Conservation (phyloP, 2,113 vertebrate genomes). For the Aegithalos caudatus region DNA sequence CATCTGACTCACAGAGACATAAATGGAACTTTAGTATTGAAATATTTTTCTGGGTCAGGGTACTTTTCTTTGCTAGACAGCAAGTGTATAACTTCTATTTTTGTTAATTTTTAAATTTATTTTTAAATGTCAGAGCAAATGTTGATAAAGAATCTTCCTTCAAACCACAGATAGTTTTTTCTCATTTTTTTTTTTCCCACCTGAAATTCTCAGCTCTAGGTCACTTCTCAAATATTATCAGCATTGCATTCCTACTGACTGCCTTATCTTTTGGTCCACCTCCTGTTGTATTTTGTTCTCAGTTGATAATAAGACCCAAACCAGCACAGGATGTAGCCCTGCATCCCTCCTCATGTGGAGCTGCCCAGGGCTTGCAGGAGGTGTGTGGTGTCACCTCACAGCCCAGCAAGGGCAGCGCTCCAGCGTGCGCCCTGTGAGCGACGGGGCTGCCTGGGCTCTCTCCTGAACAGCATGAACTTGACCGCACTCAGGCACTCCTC, state of each 20-base stretch:
- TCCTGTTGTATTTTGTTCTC: neutral
- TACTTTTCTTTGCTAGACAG: neutral
- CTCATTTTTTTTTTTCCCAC: neutral
- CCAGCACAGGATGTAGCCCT: rapidly evolving
- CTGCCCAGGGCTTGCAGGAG: neutral
- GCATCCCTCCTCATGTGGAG: rapidly evolving
- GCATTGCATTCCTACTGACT: neutral
- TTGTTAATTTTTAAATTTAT: neutral
- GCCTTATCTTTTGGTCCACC: neutral
- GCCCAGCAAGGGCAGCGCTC: neutral
- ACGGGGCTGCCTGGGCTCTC: too few relatives aligned
- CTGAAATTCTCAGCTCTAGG: neutral
- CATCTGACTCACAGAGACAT: neutral
- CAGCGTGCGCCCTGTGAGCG: rapidly evolving
- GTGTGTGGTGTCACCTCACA: neutral
- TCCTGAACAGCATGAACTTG: neutral
- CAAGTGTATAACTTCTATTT: neutral
- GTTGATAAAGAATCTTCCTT: neutral
- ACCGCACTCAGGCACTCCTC: neutral
- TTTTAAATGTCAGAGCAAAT: neutral
- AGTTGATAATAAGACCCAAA: neutral
- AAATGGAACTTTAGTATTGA: neutral
- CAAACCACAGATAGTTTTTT: neutral
- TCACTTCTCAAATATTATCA: neutral
- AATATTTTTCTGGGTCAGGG: neutral